Evolutionary conservation across 2,888 invertebrate species (phyloP).

Genomic region (Nebria brevicollis): DNA sequence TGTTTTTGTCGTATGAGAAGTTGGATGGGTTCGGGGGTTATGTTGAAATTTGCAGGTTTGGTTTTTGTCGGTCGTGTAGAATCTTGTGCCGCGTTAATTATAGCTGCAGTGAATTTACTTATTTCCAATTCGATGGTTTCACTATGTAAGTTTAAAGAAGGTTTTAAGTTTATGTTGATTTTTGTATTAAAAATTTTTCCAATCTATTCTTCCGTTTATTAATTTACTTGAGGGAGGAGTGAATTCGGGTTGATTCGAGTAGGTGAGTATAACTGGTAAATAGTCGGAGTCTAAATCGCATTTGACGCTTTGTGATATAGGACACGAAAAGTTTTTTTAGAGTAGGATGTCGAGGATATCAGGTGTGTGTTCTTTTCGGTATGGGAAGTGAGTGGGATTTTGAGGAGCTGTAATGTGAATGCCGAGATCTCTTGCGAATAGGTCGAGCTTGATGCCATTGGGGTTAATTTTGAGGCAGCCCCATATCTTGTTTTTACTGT

Average conservation of each 20-base stretch:
- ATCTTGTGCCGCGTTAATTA: not conserved
- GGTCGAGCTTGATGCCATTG: slow-evolving; percentile 33
- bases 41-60: not conserved
- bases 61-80: not conserved
- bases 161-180: not conserved
- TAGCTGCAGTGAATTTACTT: not conserved
- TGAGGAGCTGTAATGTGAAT: slow-evolving; percentile 41
- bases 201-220: slow-evolving; percentile 15
- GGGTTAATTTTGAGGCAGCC: slow-evolving; percentile 43
- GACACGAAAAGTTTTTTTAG: slow-evolving; percentile 33
- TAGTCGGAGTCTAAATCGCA: slow-evolving; percentile 43
- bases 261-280: slow-evolving; percentile 32
- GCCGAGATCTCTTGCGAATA: slow-evolving; percentile 19
- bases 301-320: slow-evolving; percentile 42
- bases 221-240: slow-evolving; percentile 11
- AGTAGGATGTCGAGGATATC: slow-evolving; percentile 45
- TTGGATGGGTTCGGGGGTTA: slow-evolving; percentile 25
- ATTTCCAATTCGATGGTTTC: slow-evolving; percentile 13
- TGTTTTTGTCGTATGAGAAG: slow-evolving; percentile 38
- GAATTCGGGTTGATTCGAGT: not conserved
- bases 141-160: not conserved
- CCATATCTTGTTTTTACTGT: slow-evolving; percentile 40
- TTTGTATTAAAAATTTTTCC: slow-evolving; percentile 8
- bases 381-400: slow-evolving; percentile 44
- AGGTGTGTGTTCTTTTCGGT: slow-evolving; percentile 36